Evolutionary conservation across 30 jellyfish, hydroid and myxozoan species (phyloP).

Genomic region (Sanderia malayensis): DNA sequence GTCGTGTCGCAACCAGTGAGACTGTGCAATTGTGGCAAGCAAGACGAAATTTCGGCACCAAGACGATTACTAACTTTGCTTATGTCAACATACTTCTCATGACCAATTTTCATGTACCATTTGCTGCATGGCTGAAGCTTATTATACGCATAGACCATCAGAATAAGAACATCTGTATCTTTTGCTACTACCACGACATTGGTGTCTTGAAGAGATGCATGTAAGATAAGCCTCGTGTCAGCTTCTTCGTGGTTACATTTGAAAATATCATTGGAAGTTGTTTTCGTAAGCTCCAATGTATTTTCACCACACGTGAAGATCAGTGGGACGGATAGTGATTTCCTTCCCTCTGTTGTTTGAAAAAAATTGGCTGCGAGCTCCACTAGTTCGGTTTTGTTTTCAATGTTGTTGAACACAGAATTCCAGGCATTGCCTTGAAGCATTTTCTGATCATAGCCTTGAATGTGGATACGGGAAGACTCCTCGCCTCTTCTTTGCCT

Average conservation of each 20-base stretch:
- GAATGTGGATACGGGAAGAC: conserved; percentile 10
- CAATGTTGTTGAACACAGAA: conserved; percentile 9
- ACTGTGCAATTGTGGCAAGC: conserved; percentile 18
- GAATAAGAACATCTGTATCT: conserved; percentile 11
- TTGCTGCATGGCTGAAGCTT: not conserved
- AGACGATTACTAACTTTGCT: conserved; percentile 1
- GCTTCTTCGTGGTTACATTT: conserved; percentile 6
- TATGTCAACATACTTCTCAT: conserved; percentile 12
- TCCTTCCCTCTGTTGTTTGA: conserved; percentile 11
- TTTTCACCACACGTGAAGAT: not conserved
- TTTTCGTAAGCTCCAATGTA: not conserved
- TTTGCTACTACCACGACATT: conserved; percentile 11
- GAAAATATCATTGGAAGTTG: not conserved
- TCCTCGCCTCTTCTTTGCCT: conserved; percentile 19
- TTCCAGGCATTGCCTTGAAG: conserved; percentile 32
- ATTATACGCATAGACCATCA: conserved; percentile 3
- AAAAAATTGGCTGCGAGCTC: conserved; percentile 8
- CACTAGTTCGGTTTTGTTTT: not conserved
- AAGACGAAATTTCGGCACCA: conserved; percentile 3
- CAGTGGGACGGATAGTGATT: conserved; percentile 1
- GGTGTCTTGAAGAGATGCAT: conserved; percentile 4
- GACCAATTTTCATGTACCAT: conserved; percentile 20
- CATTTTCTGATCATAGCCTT: conserved; percentile 31
- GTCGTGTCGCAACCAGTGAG: conserved; percentile 34
- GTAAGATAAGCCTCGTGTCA: too few species aligned